phyloP scores from a whole-genome alignment of 2,888 invertebrate species.

The Autographa gamma region DNA sequence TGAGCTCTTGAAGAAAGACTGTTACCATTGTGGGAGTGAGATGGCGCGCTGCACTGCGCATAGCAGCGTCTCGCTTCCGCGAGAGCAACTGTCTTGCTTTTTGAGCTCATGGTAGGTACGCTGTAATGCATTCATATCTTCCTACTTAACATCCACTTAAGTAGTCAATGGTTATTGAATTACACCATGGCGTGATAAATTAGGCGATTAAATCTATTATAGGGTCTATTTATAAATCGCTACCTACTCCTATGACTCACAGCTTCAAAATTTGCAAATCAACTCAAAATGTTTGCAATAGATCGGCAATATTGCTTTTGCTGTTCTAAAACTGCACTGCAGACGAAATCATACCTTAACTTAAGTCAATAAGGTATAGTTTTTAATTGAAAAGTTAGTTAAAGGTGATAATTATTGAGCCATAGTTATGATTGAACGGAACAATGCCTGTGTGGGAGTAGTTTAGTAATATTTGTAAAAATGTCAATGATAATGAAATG shows the following conservation, averaged over 20 bases:
- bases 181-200: constrained; percentile 73
- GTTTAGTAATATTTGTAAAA: constrained; percentile 76
- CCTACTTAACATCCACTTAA: constrained; percentile 42
- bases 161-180: constrained; percentile 66
- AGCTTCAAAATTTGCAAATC: constrained; percentile 68
- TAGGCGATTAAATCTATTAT: constrained; percentile 69
- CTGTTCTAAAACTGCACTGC: constrained; percentile 17
- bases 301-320: constrained; percentile 33
- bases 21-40: too few relatives aligned
- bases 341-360: constrained; percentile 25
- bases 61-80: too few relatives aligned
- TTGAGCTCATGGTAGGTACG: background rate
- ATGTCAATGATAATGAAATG: constrained; percentile 67
- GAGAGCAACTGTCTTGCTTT: too few relatives aligned
- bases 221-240: constrained; percentile 60
- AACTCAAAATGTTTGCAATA: constrained; percentile 57
- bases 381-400: background rate
- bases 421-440: constrained; percentile 61
- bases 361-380: rapidly evolving
- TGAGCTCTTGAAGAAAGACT: too few relatives aligned
- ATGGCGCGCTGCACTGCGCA: too few relatives aligned
- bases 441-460: constrained; percentile 78
- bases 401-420: constrained; percentile 38
- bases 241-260: constrained; percentile 72
- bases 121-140: constrained; percentile 44